These are phyloP conservation scores for Theropithecus gelada DNA, from an alignment of 2,113 vertebrate genomes.

Conservation along the genomic window DNA sequence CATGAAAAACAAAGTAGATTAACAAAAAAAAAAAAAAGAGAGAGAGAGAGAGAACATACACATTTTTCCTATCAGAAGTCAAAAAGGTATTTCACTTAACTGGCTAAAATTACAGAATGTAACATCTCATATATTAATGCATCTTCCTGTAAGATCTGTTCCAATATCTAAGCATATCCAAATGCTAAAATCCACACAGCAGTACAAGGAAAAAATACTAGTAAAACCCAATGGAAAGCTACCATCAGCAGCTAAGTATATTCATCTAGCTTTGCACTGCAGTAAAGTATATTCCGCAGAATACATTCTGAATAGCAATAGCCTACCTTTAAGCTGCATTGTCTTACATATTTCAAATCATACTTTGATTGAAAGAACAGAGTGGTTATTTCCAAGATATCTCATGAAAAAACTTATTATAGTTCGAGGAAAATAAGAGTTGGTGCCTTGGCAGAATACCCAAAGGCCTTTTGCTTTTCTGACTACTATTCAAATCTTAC, in stretches of 20 bases:
- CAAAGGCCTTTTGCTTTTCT: constrained; percentile 44
- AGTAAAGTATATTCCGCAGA: background rate
- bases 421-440: constrained; percentile 52
- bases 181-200: background rate
- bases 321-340: constrained; percentile 4
- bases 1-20: background rate
- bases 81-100: constrained; percentile 7
- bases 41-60: background rate
- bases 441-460: constrained; percentile 8
- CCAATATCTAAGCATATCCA: background rate
- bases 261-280: background rate
- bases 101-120: background rate
- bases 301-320: constrained; percentile 15
- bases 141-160: background rate
- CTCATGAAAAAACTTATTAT: constrained; percentile 37
- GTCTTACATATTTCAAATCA: constrained; percentile 41
- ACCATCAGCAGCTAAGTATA: background rate
- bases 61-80: background rate
- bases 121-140: background rate
- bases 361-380: constrained; percentile 38
- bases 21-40: background rate
- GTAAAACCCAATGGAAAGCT: background rate
- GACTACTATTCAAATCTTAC: constrained; percentile 24
- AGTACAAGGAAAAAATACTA: background rate
- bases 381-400: constrained; percentile 46